phyloP scores from a whole-genome alignment of 2,797 vertebrate species.

The Tympanoctomys barrerae region DNA sequence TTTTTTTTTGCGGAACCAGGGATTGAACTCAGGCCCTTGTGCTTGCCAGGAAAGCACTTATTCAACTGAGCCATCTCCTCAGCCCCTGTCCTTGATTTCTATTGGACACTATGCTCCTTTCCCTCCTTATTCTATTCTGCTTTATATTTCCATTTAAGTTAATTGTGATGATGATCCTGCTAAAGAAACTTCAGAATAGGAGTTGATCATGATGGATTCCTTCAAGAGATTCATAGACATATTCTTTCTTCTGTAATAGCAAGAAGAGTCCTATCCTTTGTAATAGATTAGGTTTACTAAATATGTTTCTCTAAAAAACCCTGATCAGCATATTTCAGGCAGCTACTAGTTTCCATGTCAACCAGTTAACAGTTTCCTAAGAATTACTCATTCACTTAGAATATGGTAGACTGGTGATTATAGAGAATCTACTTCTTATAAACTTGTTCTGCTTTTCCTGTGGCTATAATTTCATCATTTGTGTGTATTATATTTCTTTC shows the following conservation, averaged over 20 bases:
- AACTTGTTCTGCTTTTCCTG: neutral
- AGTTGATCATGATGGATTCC: neutral
- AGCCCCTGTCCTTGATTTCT: too few species aligned
- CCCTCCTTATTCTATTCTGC: neutral
- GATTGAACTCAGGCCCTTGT: too few species aligned
- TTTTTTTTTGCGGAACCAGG: too few species aligned
- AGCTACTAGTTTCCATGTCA: neutral
- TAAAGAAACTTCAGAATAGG: neutral
- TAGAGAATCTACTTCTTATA: neutral
- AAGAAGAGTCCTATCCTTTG: neutral
- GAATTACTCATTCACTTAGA: neutral
- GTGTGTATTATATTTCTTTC: neutral
- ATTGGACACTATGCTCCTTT: neutral
- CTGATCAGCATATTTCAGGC: neutral
- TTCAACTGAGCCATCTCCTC: too few species aligned
- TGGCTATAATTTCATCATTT: neutral
- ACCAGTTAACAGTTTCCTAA: neutral
- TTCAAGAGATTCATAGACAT: neutral
- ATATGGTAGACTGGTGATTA: neutral
- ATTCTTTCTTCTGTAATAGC: neutral
- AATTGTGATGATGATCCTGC: accelerated
- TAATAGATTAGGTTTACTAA: neutral
- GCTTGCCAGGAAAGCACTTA: too few species aligned
- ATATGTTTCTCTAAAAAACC: neutral
- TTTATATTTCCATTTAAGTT: neutral